These are phyloP conservation scores for Cremastinae sp. DNA, from an alignment of 2,888 invertebrate genomes.

Conservation along the genomic window DNA sequence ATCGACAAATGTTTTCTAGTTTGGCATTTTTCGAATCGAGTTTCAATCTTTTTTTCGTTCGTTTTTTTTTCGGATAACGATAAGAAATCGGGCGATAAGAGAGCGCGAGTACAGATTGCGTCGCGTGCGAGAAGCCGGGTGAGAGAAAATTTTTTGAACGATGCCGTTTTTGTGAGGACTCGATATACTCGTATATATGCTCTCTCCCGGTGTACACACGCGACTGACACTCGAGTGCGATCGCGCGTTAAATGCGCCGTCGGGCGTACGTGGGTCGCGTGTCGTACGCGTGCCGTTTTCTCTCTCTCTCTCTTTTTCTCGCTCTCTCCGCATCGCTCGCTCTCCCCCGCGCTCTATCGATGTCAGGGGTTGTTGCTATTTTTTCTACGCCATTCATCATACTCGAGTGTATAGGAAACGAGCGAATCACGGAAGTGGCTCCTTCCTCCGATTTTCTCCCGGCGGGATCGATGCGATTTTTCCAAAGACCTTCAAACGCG, in stretches of 20 bases:
- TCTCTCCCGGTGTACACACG: constrained; percentile 70
- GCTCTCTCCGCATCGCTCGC: constrained; percentile 8
- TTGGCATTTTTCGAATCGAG: background rate
- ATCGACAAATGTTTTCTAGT: background rate
- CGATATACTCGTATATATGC: constrained; percentile 37
- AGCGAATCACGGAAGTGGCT: no score
- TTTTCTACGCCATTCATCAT: constrained; percentile 25
- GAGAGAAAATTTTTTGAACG: constrained; percentile 27
- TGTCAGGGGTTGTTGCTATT: constrained; percentile 53
- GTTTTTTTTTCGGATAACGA: constrained; percentile 19
- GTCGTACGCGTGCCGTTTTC: constrained; percentile 67
- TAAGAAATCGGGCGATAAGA: constrained; percentile 28
- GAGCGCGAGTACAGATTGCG: constrained; percentile 11
- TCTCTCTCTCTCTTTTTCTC: constrained; percentile 31
- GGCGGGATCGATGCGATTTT: no score
- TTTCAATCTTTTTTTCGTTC: background rate
- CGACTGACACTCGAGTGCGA: constrained; percentile 75
- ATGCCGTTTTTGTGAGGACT: constrained; percentile 22
- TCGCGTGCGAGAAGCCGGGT: background rate
- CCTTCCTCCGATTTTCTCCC: no score
- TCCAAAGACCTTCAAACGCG: no score
- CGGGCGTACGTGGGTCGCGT: constrained; percentile 71
- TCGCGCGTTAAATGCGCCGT: constrained; percentile 79
- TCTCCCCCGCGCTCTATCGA: constrained; percentile 38
- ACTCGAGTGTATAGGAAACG: constrained; percentile 16